A percentile compares a stretch with the other conserved stretches of the same genome.
Conservation (phyloP, 2,888 invertebrate species). For the Agonopterix alstromeriana region DNA sequence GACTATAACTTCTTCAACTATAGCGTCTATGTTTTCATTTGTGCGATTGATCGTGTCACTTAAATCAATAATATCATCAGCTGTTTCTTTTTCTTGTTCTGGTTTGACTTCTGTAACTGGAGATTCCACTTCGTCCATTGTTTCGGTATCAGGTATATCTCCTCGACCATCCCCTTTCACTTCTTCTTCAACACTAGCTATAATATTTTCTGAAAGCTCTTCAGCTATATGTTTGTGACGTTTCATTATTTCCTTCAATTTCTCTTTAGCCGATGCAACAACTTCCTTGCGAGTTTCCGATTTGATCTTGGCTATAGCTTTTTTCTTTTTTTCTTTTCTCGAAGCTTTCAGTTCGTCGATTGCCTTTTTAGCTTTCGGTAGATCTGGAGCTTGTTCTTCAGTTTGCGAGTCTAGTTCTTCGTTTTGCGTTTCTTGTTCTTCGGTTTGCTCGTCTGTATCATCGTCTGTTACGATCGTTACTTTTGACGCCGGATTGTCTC, state of each 20-base stretch:
- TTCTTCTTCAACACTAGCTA: slow-evolving; percentile 21
- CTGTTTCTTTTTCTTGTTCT: background rate
- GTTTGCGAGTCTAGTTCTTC: background rate
- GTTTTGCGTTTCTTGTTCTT: slow-evolving; percentile 2
- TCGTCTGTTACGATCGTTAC: background rate
- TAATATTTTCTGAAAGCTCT: slow-evolving; percentile 41
- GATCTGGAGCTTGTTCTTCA: slow-evolving; percentile 23
- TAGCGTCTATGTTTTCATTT: slow-evolving; percentile 57
- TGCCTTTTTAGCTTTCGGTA: slow-evolving; percentile 38
- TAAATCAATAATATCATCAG: slow-evolving; percentile 1
- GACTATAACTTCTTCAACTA: slow-evolving; percentile 66
- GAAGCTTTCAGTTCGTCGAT: slow-evolving; percentile 45
- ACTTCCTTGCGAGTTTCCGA: slow-evolving; percentile 65
- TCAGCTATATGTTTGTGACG: slow-evolving; percentile 62
- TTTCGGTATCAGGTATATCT: slow-evolving; percentile 45
- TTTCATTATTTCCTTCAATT: slow-evolving; percentile 68
- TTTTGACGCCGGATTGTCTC: background rate
- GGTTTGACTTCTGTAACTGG: slow-evolving; percentile 4
- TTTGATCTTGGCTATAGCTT: slow-evolving; percentile 66
- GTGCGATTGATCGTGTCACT: slow-evolving; percentile 15
- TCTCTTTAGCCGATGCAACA: slow-evolving; percentile 68
- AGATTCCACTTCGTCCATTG: slow-evolving; percentile 12
- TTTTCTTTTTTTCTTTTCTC: slow-evolving; percentile 56
- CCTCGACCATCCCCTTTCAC: slow-evolving; percentile 38
- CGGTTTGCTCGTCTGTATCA: slow-evolving; percentile 1